Evolutionary conservation across 2,797 vertebrate genomes (phyloP).

Genomic region (Acanthiza pusilla): DNA sequence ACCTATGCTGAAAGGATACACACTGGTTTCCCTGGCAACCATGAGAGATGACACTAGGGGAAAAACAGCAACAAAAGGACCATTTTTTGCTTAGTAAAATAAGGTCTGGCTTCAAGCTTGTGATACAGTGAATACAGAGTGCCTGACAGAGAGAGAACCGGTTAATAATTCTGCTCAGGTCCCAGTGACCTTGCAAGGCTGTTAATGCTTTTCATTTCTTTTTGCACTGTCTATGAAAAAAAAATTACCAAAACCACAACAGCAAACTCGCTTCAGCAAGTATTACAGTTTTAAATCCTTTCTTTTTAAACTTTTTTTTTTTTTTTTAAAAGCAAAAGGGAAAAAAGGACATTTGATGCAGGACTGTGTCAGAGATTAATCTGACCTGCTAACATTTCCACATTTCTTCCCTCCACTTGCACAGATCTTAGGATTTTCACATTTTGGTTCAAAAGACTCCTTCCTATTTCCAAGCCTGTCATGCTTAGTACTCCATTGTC

Average conservation of each 20-base stretch:
- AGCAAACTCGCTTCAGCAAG: neutral
- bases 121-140: slow-evolving; percentile 70
- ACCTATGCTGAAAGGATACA: slow-evolving; percentile 82
- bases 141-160: slow-evolving; percentile 45
- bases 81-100: slow-evolving; percentile 78
- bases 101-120: slow-evolving; percentile 78
- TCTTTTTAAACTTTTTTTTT: neutral
- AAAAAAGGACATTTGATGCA: neutral
- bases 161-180: slow-evolving; percentile 79
- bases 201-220: slow-evolving; percentile 37
- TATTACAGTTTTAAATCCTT: neutral
- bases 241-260: neutral
- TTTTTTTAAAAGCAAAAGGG: neutral
- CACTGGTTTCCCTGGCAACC: slow-evolving; percentile 77
- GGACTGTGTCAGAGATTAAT: neutral
- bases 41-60: slow-evolving; percentile 80
- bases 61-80: slow-evolving; percentile 79
- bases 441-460: slow-evolving; percentile 4
- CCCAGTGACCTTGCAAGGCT: slow-evolving; percentile 59
- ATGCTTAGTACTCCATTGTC: neutral
- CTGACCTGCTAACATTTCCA: neutral
- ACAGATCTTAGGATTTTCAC: neutral
- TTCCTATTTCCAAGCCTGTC: slow-evolving; percentile 21
- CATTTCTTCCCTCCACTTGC: neutral
- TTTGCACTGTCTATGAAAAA: neutral